Base-by-base conservation (phyloP, 2,797 vertebrate genomes). In the Holocentrus rufus region DNA sequence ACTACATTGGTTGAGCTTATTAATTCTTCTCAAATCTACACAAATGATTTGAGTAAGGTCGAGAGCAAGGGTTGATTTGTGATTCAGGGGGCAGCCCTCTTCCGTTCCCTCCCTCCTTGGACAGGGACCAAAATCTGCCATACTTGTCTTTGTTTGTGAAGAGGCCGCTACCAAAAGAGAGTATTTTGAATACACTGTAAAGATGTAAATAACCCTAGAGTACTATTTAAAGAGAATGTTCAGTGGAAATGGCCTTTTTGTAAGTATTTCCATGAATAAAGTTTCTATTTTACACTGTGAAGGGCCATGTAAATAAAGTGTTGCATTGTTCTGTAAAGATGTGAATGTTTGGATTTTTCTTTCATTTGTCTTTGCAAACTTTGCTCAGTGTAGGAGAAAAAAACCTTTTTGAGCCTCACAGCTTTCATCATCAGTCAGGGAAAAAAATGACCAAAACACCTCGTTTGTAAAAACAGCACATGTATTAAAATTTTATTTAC, bases 151-250 rank as follows among this genome's bases (percentile, higher is more conserved):
- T 86, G 84, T 88, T 82, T 90, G 88, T 91, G 89, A 96, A 93
- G 94, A 95, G 87, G 87, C 81, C 76, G 85, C 87, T 93, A 92
- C 85, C 88, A 91, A 90, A 92, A 90, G 93, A 95, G 95, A 95
- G 95, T 97, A 97, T 97, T 97, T 98, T 98, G 95, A 96, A 95
- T 96, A 96, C 95, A 95, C 93, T 97, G 96, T 98, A 97, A 94
- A 96, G 95, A 95, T 96, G 96, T 98, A 97, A 96, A 98, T 96
- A 97, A 95, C 95, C 95, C 94, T 94, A 97, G 95, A 96, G 95
- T 93, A 96, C 95, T 97, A 98, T 98, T 98, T 98, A 98, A 97
- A 92, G 92, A 87, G 83, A 86, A 90, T 81, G 89, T 91, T 90
- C 83, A 79, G 79, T 80, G 83, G 78, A 93, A 94, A 95, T 92